Conservation (phyloP, 1,140 invertebrate species). For the Parasteatoda tepidariorum region DNA sequence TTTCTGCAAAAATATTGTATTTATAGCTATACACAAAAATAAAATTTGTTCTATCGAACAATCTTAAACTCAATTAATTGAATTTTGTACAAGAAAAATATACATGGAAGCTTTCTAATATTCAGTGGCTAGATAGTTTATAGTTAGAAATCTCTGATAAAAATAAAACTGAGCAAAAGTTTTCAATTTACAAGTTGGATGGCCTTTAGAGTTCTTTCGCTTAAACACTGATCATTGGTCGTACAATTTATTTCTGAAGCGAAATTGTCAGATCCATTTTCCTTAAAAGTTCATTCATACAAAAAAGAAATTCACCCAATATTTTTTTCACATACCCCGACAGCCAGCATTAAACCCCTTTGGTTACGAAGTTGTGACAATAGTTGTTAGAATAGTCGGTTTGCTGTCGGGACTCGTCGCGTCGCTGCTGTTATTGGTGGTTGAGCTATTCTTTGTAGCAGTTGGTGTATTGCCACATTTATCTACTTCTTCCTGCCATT, state of each 20-base stretch:
- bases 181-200: not conserved
- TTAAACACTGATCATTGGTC: constrained; percentile 1
- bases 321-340: not conserved
- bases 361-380: constrained; percentile 58
- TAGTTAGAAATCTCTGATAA: not conserved
- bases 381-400: constrained; percentile 57
- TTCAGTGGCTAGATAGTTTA: not conserved
- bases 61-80: not conserved
- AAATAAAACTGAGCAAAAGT: not conserved
- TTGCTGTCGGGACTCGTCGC: constrained; percentile 27
- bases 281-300: not conserved
- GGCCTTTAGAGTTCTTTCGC: constrained; percentile 20
- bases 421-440: constrained; percentile 50
- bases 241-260: not conserved
- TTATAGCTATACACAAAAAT: not conserved
- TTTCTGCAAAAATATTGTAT: not conserved
- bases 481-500: constrained; percentile 91
- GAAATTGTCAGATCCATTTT: constrained; percentile 6
- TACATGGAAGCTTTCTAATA: not conserved
- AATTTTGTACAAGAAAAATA: not conserved
- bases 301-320: not conserved
- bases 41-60: not conserved
- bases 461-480: constrained; percentile 17
- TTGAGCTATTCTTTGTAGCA: constrained; percentile 22
- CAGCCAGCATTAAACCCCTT: not conserved